Conservation (phyloP, 2,113 vertebrate genomes). For the Leucoraja erinaceus region DNA sequence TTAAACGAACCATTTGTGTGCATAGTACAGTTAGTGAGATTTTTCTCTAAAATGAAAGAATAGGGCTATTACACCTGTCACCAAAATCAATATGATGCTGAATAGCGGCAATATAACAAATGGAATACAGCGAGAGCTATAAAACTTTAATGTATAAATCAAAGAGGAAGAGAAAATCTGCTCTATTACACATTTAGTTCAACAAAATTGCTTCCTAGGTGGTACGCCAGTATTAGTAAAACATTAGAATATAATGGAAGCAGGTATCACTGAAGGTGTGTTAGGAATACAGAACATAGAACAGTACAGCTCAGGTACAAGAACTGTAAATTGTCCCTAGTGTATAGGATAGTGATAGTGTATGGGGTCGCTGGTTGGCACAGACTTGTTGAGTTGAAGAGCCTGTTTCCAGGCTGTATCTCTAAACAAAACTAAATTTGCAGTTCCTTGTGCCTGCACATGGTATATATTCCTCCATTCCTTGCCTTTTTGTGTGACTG, state of each 20-base stretch:
- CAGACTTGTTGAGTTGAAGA: no score
- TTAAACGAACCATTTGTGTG: background rate
- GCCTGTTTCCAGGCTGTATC: no score
- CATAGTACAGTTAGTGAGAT: background rate
- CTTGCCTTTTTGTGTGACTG: no score
- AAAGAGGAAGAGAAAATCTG: background rate
- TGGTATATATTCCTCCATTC: no score
- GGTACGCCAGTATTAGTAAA: background rate
- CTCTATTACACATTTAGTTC: background rate
- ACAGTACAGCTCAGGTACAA: no score
- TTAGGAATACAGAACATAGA: no score
- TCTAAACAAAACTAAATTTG: no score
- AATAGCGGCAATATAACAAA: conserved; percentile 6
- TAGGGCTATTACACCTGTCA: background rate
- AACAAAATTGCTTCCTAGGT: background rate
- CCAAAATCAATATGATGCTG: background rate
- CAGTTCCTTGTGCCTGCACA: no score
- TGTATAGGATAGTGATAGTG: no score
- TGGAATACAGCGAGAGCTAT: background rate
- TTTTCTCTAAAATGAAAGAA: background rate
- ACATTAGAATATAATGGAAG: background rate
- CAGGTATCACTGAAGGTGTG: background rate
- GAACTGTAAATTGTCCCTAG: no score
- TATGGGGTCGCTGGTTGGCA: no score
- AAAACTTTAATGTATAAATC: conserved; percentile 5